Base-by-base conservation (phyloP, 2,888 invertebrate species). In the Drosophila nigritarsus region DNA sequence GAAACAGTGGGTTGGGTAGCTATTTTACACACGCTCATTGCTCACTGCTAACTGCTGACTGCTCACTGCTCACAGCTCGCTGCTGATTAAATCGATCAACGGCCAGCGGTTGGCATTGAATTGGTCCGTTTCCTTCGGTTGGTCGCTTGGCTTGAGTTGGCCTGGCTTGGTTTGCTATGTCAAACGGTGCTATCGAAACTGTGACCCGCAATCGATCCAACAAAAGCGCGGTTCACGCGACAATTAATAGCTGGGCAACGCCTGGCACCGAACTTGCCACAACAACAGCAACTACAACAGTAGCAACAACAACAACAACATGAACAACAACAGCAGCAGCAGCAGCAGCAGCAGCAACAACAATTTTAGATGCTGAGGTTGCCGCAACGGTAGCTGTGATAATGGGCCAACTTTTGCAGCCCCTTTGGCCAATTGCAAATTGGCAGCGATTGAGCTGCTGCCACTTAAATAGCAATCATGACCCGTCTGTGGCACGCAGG, bases 121-220 rank as follows among this genome's bases (percentile, higher is more conserved):
- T 75, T 76, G 65, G 63, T 56, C 51, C 38, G 55, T 50, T 55
- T 49, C 50, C 11, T 34, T 38, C 38, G 45, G 70, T 58, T 65
- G 65, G 53, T 51, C 48, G 68, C 53, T 15, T 18, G 62, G 48
- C 38, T 50, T 30, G 45, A 15, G 15, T 20, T 55, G 40, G 68
- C 50, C 36, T 61, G 49, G 32, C 51, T 48, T 15, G 40, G 40
- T 59, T 66, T 73, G 86, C 82, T 85, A 82, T 36, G 30, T 32
- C 32, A 50, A 82, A 72, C 79, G 75, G 82, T 73, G 82, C 84
- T 81, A 80, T 78, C 73, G 73, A 72, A 63, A 71, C 70, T 89
- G 87, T 87, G 90, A 90, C 86, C 90, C 80, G 87, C 73, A 80
- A 87, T 87, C 87, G 87, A 87, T 87, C 87, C 89, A 87, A 87